These are phyloP conservation scores for Formicarius rufipectus DNA, from an alignment of 2,113 vertebrate genomes.

Conservation along the genomic window DNA sequence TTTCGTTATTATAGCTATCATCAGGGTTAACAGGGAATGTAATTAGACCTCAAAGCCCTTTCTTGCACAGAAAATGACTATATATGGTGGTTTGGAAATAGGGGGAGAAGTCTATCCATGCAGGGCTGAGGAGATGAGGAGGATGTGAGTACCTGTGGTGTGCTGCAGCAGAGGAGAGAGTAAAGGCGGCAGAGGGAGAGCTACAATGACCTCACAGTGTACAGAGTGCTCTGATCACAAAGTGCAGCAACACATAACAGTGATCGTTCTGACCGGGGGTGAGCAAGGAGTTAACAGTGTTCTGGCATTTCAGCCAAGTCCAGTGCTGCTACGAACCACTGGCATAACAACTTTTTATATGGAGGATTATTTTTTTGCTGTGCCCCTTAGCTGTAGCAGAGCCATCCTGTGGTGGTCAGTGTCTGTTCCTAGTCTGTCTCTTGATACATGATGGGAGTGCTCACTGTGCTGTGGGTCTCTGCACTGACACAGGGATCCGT, in stretches of 20 bases:
- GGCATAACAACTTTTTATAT: background rate
- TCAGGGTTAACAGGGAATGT: background rate
- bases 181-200: background rate
- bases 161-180: background rate
- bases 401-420: background rate
- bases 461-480: background rate
- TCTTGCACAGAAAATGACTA: background rate
- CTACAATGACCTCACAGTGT: background rate
- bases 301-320: background rate
- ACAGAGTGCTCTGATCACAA: background rate
- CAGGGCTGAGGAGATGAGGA: background rate
- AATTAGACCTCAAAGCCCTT: background rate
- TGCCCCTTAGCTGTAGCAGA: background rate
- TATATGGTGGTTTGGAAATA: background rate
- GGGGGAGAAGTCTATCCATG: background rate
- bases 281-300: background rate
- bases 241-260: rapidly evolving
- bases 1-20: background rate
- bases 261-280: rapidly evolving
- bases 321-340: background rate
- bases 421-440: rapidly evolving
- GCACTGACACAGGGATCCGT: rapidly evolving
- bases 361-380: background rate
- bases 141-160: rapidly evolving
- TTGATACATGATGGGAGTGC: rapidly evolving